Evolutionary conservation across 1,140 invertebrate genomes (phyloP).

Genomic region (Drosophila pruinosa): DNA sequence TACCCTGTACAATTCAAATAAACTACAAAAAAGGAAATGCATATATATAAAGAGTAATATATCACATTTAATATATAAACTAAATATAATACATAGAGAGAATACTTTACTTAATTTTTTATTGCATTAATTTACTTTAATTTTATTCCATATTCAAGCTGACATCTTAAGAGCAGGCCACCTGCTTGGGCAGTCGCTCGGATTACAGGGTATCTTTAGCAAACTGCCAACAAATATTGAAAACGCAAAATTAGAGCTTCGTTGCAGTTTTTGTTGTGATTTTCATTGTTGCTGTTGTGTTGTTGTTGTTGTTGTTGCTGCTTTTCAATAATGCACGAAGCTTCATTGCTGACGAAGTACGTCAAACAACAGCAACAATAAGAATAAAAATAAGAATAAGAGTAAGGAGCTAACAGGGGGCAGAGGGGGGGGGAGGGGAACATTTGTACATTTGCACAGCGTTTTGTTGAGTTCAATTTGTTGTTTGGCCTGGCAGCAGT

Average conservation of each 20-base stretch:
- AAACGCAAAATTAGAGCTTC: slow-evolving; percentile 62
- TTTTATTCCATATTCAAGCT: background rate
- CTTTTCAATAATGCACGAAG: slow-evolving; percentile 71
- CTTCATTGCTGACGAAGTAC: slow-evolving; percentile 42
- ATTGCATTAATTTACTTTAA: too few relatives aligned
- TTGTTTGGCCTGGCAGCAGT: slow-evolving; percentile 14
- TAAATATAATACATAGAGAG: too few relatives aligned
- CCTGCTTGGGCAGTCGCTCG: background rate
- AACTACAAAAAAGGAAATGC: too few relatives aligned
- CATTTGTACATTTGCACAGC: slow-evolving; percentile 30
- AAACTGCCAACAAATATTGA: slow-evolving; percentile 60
- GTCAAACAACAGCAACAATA: slow-evolving; percentile 31
- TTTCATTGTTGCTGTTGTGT: slow-evolving; percentile 29
- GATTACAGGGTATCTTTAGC: slow-evolving; percentile 7
- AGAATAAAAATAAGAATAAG: slow-evolving; percentile 4
- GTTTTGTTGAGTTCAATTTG: slow-evolving; percentile 12
- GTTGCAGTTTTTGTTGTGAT: slow-evolving; percentile 60
- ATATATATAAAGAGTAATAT: too few relatives aligned
- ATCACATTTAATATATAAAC: too few relatives aligned
- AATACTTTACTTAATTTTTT: too few relatives aligned
- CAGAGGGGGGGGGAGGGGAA: background rate
- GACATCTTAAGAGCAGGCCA: too few relatives aligned
- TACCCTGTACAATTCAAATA: slow-evolving; percentile 17
- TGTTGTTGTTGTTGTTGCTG: slow-evolving; percentile 27
- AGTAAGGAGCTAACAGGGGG: background rate